Evolutionary conservation across 1,140 invertebrate genomes (phyloP).

Genomic region (Psix sp.): DNA sequence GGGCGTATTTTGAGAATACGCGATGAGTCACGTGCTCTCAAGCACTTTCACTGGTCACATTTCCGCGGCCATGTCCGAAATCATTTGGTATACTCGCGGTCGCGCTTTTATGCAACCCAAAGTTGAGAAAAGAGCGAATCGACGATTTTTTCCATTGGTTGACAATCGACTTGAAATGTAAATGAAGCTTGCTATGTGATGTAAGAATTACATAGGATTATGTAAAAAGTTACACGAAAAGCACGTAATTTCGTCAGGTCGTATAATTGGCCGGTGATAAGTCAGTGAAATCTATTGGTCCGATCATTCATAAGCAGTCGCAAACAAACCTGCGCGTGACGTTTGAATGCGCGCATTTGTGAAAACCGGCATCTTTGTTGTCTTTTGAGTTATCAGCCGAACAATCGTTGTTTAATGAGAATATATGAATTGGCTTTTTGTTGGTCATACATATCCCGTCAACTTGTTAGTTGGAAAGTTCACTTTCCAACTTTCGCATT

Average conservation of each 20-base stretch:
- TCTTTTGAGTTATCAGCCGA: slow-evolving; percentile 4
- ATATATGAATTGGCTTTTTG: slow-evolving; percentile 30
- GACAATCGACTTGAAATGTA: slow-evolving; percentile 33
- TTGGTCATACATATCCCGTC: slow-evolving; percentile 32
- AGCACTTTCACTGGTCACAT: slow-evolving; percentile 58
- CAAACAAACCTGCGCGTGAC: background rate
- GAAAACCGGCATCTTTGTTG: slow-evolving; percentile 5
- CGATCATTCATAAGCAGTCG: background rate
- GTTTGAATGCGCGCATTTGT: slow-evolving; percentile 1
- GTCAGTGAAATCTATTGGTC: slow-evolving; percentile 15
- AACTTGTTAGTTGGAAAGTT: slow-evolving; percentile 49
- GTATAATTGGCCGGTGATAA: slow-evolving; percentile 18
- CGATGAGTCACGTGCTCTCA: slow-evolving; percentile 56
- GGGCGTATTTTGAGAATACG: slow-evolving; percentile 53
- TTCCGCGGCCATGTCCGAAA: slow-evolving; percentile 40
- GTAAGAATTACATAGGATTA: slow-evolving; percentile 40
- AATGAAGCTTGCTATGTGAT: slow-evolving; percentile 24
- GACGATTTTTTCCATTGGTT: slow-evolving; percentile 39
- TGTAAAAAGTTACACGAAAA: slow-evolving; percentile 28
- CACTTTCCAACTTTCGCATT: slow-evolving; percentile 58
- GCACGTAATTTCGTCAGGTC: slow-evolving; percentile 7
- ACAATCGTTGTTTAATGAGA: slow-evolving; percentile 42
- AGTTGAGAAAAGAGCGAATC: background rate
- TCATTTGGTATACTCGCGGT: slow-evolving; percentile 18
- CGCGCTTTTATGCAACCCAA: slow-evolving; percentile 1